Evolutionary conservation across 2,797 vertebrate species (phyloP).

Genomic region (Tenualosa ilisha): DNA sequence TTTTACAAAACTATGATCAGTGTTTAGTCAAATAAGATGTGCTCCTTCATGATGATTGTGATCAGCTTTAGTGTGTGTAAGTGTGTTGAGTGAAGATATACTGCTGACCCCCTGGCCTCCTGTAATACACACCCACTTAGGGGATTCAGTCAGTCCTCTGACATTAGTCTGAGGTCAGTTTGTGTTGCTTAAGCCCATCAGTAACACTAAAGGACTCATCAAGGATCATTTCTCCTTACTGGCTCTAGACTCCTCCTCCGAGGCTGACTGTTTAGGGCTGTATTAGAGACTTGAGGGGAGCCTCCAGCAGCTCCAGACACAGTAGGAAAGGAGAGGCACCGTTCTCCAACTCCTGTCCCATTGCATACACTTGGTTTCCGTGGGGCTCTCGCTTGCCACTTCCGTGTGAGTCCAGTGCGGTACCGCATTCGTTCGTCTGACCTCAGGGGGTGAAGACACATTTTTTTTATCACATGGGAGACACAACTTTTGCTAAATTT

Average conservation of each 20-base stretch:
- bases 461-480: not conserved
- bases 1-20: not conserved
- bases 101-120: not conserved
- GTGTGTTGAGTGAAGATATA: not conserved
- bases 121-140: conserved; percentile 38
- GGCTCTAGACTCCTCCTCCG: conserved; percentile 82
- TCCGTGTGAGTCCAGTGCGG: not conserved
- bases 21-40: not conserved
- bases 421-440: not conserved
- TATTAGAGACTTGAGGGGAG: conserved; percentile 86
- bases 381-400: not conserved
- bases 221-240: conserved; percentile 63
- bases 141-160: conserved; percentile 40
- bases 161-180: conserved; percentile 63
- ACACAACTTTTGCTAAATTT: not conserved
- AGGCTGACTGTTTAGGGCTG: conserved; percentile 65
- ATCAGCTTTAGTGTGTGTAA: not conserved
- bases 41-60: not conserved
- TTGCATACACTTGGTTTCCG: conserved; percentile 11
- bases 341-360: conserved; percentile 53
- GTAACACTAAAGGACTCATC: conserved; percentile 73
- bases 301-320: conserved; percentile 79
- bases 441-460: not conserved
- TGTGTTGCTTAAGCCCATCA: conserved; percentile 59
- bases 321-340: conserved; percentile 77